phyloP scores from a whole-genome alignment of 2,888 invertebrate genomes.

The Xanthia icteritia region DNA sequence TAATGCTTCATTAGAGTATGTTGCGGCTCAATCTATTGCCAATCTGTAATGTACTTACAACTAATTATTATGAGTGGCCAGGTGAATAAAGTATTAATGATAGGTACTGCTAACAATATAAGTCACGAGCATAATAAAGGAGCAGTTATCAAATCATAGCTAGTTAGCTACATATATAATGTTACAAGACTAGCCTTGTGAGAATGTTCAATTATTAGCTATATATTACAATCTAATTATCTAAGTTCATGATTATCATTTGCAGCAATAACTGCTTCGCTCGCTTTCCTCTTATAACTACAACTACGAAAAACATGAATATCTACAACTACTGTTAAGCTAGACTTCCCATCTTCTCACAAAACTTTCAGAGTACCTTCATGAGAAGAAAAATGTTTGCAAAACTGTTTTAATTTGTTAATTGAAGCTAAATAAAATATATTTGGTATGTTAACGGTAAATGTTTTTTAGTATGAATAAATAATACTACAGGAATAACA shows the following conservation, averaged over 20 bases:
- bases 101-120: conserved; percentile 70
- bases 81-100: conserved; percentile 71
- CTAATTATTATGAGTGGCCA: conserved; percentile 75
- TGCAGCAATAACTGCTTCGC: conserved; percentile 79
- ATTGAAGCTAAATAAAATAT: conserved; percentile 83
- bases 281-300: conserved; percentile 84
- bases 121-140: conserved; percentile 76
- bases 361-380: conserved; percentile 89
- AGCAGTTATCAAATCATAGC: conserved; percentile 77
- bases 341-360: conserved; percentile 88
- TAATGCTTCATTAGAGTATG: conserved; percentile 49
- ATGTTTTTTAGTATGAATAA: conserved; percentile 76
- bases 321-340: conserved; percentile 87
- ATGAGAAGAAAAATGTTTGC: conserved; percentile 91
- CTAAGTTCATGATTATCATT: conserved; percentile 77
- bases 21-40: conserved; percentile 65
- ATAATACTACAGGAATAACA: conserved; percentile 84
- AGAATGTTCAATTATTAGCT: conserved; percentile 77
- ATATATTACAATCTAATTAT: conserved; percentile 78
- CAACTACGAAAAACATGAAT: conserved; percentile 84
- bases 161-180: conserved; percentile 79
- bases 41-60: conserved; percentile 74
- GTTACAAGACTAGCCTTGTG: conserved; percentile 80
- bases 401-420: conserved; percentile 86
- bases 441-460: conserved; percentile 75